Evolutionary conservation across 1,140 invertebrate genomes (phyloP).

Genomic region (Halesus radiatus): DNA sequence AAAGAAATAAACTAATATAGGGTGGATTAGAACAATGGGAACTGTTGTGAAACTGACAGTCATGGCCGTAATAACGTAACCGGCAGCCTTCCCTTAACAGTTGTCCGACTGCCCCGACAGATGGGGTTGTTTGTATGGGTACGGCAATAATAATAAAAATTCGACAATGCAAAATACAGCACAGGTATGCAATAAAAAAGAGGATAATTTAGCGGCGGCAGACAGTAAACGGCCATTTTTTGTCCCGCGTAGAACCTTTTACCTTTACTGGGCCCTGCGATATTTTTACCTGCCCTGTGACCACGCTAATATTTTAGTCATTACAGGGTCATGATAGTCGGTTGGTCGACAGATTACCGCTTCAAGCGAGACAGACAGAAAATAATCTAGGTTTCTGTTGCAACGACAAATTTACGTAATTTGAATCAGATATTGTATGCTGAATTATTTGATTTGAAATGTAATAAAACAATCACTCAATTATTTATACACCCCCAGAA

Average conservation of each 20-base stretch:
- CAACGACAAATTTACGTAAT: too few relatives aligned
- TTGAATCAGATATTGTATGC: too few relatives aligned
- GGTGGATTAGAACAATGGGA: conserved; percentile 28
- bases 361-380: not conserved
- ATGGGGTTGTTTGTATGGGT: conserved; percentile 25
- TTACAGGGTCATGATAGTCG: not conserved
- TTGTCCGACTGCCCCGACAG: conserved; percentile 8
- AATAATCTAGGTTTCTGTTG: too few relatives aligned
- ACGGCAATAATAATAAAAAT: conserved; percentile 23
- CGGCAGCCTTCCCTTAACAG: conserved; percentile 18
- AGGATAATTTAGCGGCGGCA: conserved; percentile 39
- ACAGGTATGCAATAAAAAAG: conserved; percentile 33
- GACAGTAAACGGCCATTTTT: conserved; percentile 45
- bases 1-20: not conserved
- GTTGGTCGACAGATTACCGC: not conserved
- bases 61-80: conserved; percentile 2
- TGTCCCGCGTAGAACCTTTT: conserved; percentile 41
- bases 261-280: conserved; percentile 24
- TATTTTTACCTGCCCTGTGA: conserved; percentile 40
- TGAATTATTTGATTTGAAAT: too few relatives aligned
- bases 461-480: too few relatives aligned
- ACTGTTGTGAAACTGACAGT: not conserved
- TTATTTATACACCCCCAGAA: too few relatives aligned
- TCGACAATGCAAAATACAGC: conserved; percentile 32
- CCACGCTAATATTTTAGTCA: conserved; percentile 47